Evolutionary conservation across 2,888 invertebrate genomes (phyloP).

Genomic region (Coleophora flavipennella): DNA sequence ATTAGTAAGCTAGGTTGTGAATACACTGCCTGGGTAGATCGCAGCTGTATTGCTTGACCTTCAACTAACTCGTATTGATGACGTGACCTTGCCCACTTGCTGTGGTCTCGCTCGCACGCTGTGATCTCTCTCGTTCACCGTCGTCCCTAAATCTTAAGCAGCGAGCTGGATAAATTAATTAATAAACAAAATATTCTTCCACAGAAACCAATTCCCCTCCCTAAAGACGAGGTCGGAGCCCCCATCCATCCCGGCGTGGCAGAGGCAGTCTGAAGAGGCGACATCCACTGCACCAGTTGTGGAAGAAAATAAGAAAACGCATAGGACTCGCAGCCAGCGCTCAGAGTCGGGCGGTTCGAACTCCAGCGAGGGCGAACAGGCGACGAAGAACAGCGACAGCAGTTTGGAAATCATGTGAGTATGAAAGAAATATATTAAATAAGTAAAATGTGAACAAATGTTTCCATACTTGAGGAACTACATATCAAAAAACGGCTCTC

Average conservation of each 20-base stretch:
- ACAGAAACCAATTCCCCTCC: slow-evolving; percentile 85
- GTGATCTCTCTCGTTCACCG: no score
- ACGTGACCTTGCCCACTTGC: no score
- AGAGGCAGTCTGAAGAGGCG: slow-evolving; percentile 76
- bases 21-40: no score
- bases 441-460: no score
- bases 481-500: no score
- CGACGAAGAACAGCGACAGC: slow-evolving; percentile 82
- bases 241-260: slow-evolving; percentile 87
- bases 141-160: no score
- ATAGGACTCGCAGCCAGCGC: slow-evolving; percentile 66
- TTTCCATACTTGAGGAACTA: no score
- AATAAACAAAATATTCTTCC: slow-evolving; percentile 4
- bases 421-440: neutral
- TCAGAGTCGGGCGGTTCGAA: slow-evolving; percentile 78
- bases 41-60: no score
- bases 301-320: slow-evolving; percentile 51
- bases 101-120: no score
- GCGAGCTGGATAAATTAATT: no score
- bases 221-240: slow-evolving; percentile 74
- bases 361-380: slow-evolving; percentile 81
- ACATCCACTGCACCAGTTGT: slow-evolving; percentile 33
- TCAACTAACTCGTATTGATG: no score
- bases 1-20: no score
- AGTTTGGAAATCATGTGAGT: slow-evolving; percentile 82